Base-by-base conservation (phyloP, 2,888 invertebrate genomes). In the Anoplius nigerrimus region DNA sequence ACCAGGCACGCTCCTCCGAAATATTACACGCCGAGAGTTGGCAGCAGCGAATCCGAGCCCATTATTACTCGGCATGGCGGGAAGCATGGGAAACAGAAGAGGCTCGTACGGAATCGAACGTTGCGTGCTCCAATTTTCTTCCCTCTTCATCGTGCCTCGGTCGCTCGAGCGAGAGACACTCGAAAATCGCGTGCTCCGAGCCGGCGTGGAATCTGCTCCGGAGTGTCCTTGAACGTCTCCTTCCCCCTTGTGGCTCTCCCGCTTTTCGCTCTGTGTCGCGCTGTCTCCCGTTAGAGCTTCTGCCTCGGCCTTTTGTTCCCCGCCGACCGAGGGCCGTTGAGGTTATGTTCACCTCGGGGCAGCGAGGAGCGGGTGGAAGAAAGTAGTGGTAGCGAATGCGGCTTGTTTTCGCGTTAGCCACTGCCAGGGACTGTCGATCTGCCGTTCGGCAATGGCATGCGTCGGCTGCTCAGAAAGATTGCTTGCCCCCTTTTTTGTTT, bases 261-360 rank as follows among this genome's bases (percentile, higher is more conserved):
- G 5, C 51, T 21, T 15, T 8, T 16, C 51, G 20, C 20, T 11
- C 18, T 5, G 34, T 11, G 6, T 34, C 34, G 34, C 34, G 11
- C 34, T 34, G 34, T 34, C 34, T 3, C 34, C 34, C 34, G 48
- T 48, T 48, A 16, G 16, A 48, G 16, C 16, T 20, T 48, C 20
- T 48, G 16, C 20, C 45, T 54, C 43, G 57, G 53, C 57, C 63
- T 58, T 64, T 64, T 59, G 46, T 58, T 58, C 45, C 13, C n/a
- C 51, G 27, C 27, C 34, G 27, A 46, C 45, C 45, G 34, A 34
- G 42, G 16, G 21, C n/a, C 34, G 43, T 55, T 64, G 64, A 74
- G 76, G 76, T 76, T 77, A 76, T 66, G 78, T 74, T 53, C 57
- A 65, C 1, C 67, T 45, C 55, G 34, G 59, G 63, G 60, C 68